Evolutionary conservation across 2,797 vertebrate species (phyloP).

Genomic region (Sphenodon punctatus): DNA sequence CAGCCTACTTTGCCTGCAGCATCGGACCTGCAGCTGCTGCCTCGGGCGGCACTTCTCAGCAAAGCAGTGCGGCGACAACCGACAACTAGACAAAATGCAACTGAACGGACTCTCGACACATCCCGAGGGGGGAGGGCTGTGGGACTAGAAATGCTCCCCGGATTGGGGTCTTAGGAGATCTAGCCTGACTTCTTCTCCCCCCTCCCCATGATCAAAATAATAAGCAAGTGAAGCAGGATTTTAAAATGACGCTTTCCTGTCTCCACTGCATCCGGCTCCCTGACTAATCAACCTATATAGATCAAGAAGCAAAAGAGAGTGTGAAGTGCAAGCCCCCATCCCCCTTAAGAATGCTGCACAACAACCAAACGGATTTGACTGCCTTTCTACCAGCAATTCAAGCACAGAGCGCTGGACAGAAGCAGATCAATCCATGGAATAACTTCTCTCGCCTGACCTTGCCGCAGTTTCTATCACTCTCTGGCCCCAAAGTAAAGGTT

Average conservation of each 20-base stretch:
- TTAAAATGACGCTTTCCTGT: background rate
- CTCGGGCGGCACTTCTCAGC: background rate
- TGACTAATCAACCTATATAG: background rate
- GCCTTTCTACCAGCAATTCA: background rate
- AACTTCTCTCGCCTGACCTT: background rate
- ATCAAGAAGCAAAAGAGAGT: accelerated
- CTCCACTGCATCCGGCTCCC: background rate
- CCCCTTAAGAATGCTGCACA: background rate
- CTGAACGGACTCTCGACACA: background rate
- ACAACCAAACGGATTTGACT: background rate
- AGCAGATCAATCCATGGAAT: background rate
- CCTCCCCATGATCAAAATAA: background rate
- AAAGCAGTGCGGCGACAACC: background rate
- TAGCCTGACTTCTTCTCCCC: background rate
- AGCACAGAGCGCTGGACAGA: accelerated
- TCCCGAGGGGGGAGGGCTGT: background rate
- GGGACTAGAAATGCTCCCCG: too few relatives aligned
- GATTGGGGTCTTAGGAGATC: background rate
- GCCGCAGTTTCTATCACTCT: accelerated
- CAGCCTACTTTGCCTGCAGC: background rate
- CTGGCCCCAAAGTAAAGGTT: background rate
- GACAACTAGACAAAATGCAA: background rate
- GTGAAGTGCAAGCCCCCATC: background rate
- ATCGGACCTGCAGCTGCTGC: background rate
- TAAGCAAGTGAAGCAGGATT: background rate